These are phyloP conservation scores for Microtus richardsoni DNA, from an alignment of 2,113 vertebrate genomes.

Conservation along the genomic window DNA sequence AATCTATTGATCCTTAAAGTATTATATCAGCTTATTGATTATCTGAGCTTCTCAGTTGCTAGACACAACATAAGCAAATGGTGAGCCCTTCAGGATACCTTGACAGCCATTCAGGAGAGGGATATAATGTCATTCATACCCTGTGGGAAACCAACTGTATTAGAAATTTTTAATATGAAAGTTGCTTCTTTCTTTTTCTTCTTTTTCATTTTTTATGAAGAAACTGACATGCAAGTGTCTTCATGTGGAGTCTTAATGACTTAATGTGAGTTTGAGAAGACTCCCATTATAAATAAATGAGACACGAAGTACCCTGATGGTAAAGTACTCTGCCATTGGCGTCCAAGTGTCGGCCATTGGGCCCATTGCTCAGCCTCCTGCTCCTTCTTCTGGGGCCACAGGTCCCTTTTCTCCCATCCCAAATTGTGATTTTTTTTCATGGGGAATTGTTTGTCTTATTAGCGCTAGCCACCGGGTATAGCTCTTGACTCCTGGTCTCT, in stretches of 20 bases:
- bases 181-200: not conserved
- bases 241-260: not conserved
- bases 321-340: not conserved
- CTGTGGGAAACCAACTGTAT: not conserved
- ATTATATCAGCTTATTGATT: not conserved
- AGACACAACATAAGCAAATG: not conserved
- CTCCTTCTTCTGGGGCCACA: not conserved
- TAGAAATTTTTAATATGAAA: not conserved
- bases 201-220: not conserved
- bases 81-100: not conserved
- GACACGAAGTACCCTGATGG: not conserved
- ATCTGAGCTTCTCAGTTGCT: slow-evolving; percentile 29
- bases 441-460: not conserved
- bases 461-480: not conserved
- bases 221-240: not conserved
- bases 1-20: not conserved
- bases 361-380: not conserved
- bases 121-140: not conserved
- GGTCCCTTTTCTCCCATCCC: not conserved
- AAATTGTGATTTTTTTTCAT: not conserved
- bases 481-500: not conserved
- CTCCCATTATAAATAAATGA: not conserved
- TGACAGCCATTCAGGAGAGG: not conserved
- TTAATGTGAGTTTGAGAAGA: not conserved
- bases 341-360: not conserved